Conservation (phyloP, 2,797 vertebrate genomes). For the Enteromius paludinosus region DNA sequence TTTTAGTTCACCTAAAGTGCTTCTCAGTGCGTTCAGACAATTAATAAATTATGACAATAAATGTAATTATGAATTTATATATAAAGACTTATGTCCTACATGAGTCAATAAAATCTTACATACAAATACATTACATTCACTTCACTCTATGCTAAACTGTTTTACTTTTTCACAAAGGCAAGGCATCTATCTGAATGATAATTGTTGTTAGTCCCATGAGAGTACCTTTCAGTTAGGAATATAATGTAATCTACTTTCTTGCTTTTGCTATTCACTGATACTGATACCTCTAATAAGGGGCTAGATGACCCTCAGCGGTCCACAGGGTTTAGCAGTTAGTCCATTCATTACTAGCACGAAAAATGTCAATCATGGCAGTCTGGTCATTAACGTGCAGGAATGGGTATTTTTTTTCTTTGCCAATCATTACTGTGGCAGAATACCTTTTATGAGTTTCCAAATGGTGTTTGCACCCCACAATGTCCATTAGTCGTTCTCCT, state of each 20-base stretch:
- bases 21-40: neutral
- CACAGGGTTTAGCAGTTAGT: constrained; percentile 26
- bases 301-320: constrained; percentile 8
- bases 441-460: constrained; percentile 28
- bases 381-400: constrained; percentile 20
- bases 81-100: too few relatives aligned
- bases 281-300: constrained; percentile 6
- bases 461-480: constrained; percentile 18
- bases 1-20: neutral
- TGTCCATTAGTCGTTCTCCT: constrained; percentile 37
- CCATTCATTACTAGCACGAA: constrained; percentile 37
- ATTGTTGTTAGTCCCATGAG: neutral
- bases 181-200: neutral
- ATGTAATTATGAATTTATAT: neutral
- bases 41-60: neutral
- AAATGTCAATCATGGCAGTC: constrained; percentile 31
- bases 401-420: neutral
- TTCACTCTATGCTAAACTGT: neutral
- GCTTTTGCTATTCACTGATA: neutral
- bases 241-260: neutral
- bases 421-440: neutral
- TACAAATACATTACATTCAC: too few relatives aligned
- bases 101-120: too few relatives aligned
- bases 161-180: neutral
- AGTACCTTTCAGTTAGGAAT: neutral